Percentiles rank a stretch among this genome's conserved stretches.
Evolutionary conservation across 2,797 vertebrate species (phyloP).

Genomic region (Oophaga sylvatica): DNA sequence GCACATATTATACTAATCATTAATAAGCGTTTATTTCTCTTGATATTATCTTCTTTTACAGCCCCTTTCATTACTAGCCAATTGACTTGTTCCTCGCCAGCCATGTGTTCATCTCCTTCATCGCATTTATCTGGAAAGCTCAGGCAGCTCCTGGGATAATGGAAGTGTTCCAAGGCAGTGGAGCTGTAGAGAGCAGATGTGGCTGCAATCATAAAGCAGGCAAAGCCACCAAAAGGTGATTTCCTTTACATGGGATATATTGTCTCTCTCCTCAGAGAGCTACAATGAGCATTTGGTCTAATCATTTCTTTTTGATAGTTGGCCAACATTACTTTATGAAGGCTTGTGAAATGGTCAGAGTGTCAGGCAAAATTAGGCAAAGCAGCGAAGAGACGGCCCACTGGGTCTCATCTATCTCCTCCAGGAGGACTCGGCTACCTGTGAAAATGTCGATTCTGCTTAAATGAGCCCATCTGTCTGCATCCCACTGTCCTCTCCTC

Average conservation of each 20-base stretch:
- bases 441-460: slow-evolving; percentile 67
- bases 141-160: slow-evolving; percentile 42
- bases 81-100: slow-evolving; percentile 23
- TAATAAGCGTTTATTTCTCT: not conserved
- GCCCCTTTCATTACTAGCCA: not conserved
- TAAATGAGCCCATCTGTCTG: slow-evolving; percentile 69
- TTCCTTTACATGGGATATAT: slow-evolving; percentile 64
- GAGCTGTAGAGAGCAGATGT: slow-evolving; percentile 63
- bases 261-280: slow-evolving; percentile 66
- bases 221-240: slow-evolving; percentile 61
- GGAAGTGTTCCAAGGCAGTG: slow-evolving; percentile 51
- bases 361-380: slow-evolving; percentile 70
- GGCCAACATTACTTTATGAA: slow-evolving; percentile 61
- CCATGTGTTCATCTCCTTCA: slow-evolving; percentile 43
- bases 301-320: slow-evolving; percentile 69
- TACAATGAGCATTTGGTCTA: slow-evolving; percentile 64
- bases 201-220: slow-evolving; percentile 62
- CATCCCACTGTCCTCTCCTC: slow-evolving; percentile 63
- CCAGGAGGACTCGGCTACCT: slow-evolving; percentile 65
- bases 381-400: slow-evolving; percentile 60
- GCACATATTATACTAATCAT: not conserved
- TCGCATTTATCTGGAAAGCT: slow-evolving; percentile 52
- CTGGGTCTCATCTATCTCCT: slow-evolving; percentile 62
- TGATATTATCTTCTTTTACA: not conserved
- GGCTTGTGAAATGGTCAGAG: slow-evolving; percentile 65